Evolutionary conservation across 2,797 vertebrate genomes (phyloP).

Genomic region (Enteromius unitaeniatus): DNA sequence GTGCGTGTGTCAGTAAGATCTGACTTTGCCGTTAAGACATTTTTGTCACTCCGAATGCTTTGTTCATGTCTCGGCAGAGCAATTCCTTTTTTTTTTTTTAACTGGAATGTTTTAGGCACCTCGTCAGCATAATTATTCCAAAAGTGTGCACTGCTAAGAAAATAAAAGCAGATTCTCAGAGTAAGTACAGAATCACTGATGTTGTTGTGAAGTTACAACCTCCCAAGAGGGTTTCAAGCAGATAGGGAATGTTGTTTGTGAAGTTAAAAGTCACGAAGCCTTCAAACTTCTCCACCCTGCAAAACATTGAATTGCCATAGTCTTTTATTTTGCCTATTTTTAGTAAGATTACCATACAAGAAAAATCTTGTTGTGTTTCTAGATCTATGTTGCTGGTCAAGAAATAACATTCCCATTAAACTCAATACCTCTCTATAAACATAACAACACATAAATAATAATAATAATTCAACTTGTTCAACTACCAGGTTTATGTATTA

Average conservation of each 20-base stretch:
- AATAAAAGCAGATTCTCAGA: background rate
- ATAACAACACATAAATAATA: background rate
- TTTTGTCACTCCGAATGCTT: slow-evolving; percentile 50
- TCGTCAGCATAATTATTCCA: slow-evolving; percentile 60
- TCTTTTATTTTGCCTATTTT: slow-evolving; percentile 25
- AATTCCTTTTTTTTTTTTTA: slow-evolving; percentile 48
- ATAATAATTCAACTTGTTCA: background rate
- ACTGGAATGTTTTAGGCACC: slow-evolving; percentile 42
- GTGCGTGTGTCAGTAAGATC: slow-evolving; percentile 56
- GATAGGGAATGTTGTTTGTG: slow-evolving; percentile 42
- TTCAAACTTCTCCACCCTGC: slow-evolving; percentile 31
- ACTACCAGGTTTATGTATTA: background rate
- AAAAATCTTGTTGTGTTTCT: background rate
- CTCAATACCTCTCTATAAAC: background rate
- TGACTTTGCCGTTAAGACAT: slow-evolving; percentile 31
- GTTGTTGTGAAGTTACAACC: slow-evolving; percentile 33
- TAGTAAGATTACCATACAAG: background rate
- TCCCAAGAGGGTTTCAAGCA: slow-evolving; percentile 33
- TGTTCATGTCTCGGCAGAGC: slow-evolving; percentile 35
- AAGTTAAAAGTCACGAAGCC: slow-evolving; percentile 50
- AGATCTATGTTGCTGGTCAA: background rate
- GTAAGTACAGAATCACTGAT: slow-evolving; percentile 4
- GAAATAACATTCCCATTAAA: background rate
- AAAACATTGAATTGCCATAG: slow-evolving; percentile 15
- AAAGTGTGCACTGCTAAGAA: slow-evolving; percentile 23